Evolutionary conservation across 2,888 invertebrate species (phyloP).

Genomic region (Latheticus oryzae): DNA sequence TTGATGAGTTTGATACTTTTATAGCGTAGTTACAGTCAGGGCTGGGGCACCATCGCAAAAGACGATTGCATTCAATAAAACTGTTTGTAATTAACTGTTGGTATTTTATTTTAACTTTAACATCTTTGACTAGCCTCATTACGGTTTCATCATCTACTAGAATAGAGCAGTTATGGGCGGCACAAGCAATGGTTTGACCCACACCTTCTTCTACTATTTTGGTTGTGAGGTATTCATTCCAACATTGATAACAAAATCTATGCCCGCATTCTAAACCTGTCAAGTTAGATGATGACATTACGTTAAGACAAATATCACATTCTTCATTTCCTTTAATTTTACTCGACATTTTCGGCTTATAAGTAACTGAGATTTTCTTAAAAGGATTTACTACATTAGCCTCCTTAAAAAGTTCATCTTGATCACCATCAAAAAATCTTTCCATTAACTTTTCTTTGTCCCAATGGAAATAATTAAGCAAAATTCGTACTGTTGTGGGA

Average conservation of each 20-base stretch:
- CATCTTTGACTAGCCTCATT: conserved; percentile 89
- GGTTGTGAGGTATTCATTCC: conserved; percentile 97
- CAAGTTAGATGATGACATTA: conserved; percentile 88
- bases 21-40: conserved; percentile 97
- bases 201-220: conserved; percentile 99
- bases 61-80: conserved; percentile 97
- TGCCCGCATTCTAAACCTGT: conserved; percentile 97
- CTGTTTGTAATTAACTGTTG: conserved; percentile 98
- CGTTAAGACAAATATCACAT: conserved; percentile 93
- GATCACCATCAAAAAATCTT: conserved; percentile 94
- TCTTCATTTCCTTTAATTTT: conserved; percentile 84
- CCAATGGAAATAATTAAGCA: conserved; percentile 99
- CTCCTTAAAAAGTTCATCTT: conserved; percentile 92
- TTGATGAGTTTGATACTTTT: conserved; percentile 67
- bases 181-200: conserved; percentile 96
- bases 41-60: conserved; percentile 98
- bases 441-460: conserved; percentile 99
- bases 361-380: conserved; percentile 75
- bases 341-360: conserved; percentile 76
- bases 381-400: conserved; percentile 96
- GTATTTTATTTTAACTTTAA: conserved; percentile 91
- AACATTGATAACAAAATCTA: conserved; percentile 94
- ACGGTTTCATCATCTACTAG: conserved; percentile 97
- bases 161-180: conserved; percentile 96
- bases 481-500: conserved; percentile 89